Evolutionary conservation across 2,797 vertebrate species (phyloP).

Genomic region (Crenichthys baileyi): DNA sequence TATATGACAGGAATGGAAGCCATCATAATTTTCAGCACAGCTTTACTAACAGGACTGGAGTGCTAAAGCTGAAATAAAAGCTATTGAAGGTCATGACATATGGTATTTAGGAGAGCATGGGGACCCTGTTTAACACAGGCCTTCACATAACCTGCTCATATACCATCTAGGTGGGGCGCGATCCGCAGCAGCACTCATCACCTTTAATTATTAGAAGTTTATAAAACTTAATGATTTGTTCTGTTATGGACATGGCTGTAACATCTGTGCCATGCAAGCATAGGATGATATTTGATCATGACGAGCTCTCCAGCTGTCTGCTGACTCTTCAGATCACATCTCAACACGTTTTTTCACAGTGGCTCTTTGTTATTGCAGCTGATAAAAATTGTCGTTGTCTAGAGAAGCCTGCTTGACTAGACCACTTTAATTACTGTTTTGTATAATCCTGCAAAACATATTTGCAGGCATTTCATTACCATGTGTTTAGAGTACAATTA

Average conservation of each 20-base stretch:
- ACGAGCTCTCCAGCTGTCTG: slow-evolving; percentile 43
- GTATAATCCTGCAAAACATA: neutral
- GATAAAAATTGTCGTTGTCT: slow-evolving; percentile 17
- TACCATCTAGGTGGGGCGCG: slow-evolving; percentile 27
- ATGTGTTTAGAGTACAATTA: neutral
- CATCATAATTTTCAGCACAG: slow-evolving; percentile 17
- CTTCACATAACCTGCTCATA: slow-evolving; percentile 40
- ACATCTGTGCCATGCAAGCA: slow-evolving; percentile 49
- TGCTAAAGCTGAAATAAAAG: slow-evolving; percentile 40
- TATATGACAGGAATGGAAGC: slow-evolving; percentile 36
- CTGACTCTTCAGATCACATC: slow-evolving; percentile 14
- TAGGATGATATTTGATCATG: slow-evolving; percentile 48
- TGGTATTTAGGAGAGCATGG: slow-evolving; percentile 21
- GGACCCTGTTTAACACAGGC: slow-evolving; percentile 22
- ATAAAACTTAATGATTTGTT: slow-evolving; percentile 56
- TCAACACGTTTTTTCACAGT: slow-evolving; percentile 19
- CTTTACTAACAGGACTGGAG: slow-evolving; percentile 17
- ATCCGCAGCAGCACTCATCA: slow-evolving; percentile 33
- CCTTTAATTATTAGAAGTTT: slow-evolving; percentile 54
- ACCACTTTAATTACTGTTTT: neutral
- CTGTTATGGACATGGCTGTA: slow-evolving; percentile 49
- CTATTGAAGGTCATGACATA: slow-evolving; percentile 45
- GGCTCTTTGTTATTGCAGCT: slow-evolving; percentile 3
- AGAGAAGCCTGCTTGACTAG: neutral
- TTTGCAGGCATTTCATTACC: neutral